Base-by-base conservation (phyloP, 2,797 vertebrate species). In the Hephaestus fuliginosus region DNA sequence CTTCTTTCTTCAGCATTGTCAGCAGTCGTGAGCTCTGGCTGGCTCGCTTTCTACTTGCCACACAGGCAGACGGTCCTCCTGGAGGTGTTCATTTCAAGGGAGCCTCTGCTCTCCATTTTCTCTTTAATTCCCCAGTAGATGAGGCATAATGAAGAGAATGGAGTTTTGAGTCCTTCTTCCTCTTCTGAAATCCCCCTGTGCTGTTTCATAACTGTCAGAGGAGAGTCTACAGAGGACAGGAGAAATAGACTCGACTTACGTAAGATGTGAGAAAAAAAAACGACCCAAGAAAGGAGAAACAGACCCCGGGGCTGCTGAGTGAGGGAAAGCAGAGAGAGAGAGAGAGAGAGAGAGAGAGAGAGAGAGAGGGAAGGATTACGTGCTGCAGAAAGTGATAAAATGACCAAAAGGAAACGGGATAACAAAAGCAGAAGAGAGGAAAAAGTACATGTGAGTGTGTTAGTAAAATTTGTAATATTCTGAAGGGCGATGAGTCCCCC, bases 121-220 rank as follows among this genome's bases (percentile, higher is more conserved):
- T 86, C 62, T 86, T 88, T 89, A 90, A 91, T 92, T 91, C 91
- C 89, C 86, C 81, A 65, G 84, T 79, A 94, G 90, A 92, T 88
- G 85, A 90, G 79, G 70, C 81, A 76, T 92, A 90, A 90, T 90
- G 83, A 91, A 89, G 76, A 83, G 81, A 78, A 74, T 20, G 43
- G 48, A 73, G 84, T 87, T 88, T 76, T 61, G 80, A 89, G 85
- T 86, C 83, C 83, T 86, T 70, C 80, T 69, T 85, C 86, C 82
- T 93, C 87, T 65, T 84, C 78, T 87, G 76, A 88, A 90, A 86
- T 90, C 87, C 90, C 90, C 76, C 65, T 71, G 88, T 80, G 80
- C 83, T 82, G 85, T 94, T 94, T 93, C 89, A 87, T 93, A 94
- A 93, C 92, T 90, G 87, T 91, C 91, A 93, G 88, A 87, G 80